These are phyloP conservation scores for Epizoanthus rinbou DNA, from an alignment of 92 coral and sea anemone species.

Conservation along the genomic window DNA sequence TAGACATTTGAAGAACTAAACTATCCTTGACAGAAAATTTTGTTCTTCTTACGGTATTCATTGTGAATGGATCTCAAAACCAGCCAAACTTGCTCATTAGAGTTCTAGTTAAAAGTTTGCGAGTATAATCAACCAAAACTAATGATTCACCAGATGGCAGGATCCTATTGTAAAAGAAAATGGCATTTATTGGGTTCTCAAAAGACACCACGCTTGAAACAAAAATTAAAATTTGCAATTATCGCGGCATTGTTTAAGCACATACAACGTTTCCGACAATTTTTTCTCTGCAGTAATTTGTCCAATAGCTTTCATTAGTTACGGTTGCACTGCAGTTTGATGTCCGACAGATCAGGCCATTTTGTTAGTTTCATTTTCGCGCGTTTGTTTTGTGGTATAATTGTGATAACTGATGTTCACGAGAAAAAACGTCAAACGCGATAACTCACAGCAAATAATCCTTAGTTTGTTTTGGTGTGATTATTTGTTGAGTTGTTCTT, in stretches of 20 bases:
- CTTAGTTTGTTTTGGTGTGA: no score
- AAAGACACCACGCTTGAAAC: constrained; percentile 84
- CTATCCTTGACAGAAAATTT: background rate
- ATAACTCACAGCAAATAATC: no score
- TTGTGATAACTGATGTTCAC: background rate
- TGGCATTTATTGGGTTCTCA: constrained; percentile 77
- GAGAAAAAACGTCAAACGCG: background rate
- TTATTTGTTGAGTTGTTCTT: constrained; percentile 6
- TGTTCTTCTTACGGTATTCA: constrained; percentile 11
- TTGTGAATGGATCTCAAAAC: constrained; percentile 26
- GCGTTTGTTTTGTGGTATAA: background rate
- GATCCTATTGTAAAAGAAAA: constrained; percentile 54
- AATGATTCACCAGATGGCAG: constrained; percentile 55
- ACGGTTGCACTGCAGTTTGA: background rate
- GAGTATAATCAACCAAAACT: constrained; percentile 32
- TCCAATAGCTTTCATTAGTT: constrained; percentile 34
- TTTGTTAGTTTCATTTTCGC: background rate
- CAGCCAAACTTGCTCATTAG: constrained; percentile 25
- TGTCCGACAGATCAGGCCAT: constrained; percentile 16
- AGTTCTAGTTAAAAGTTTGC: constrained; percentile 4
- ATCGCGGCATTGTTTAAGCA: constrained; percentile 47
- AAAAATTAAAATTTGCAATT: constrained; percentile 90
- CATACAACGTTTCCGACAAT: constrained; percentile 22
- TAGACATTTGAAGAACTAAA: constrained; percentile 38
- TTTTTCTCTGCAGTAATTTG: constrained; percentile 21